Base-by-base conservation (phyloP, 2,888 invertebrate species). In the Temnothorax rugatulus region DNA sequence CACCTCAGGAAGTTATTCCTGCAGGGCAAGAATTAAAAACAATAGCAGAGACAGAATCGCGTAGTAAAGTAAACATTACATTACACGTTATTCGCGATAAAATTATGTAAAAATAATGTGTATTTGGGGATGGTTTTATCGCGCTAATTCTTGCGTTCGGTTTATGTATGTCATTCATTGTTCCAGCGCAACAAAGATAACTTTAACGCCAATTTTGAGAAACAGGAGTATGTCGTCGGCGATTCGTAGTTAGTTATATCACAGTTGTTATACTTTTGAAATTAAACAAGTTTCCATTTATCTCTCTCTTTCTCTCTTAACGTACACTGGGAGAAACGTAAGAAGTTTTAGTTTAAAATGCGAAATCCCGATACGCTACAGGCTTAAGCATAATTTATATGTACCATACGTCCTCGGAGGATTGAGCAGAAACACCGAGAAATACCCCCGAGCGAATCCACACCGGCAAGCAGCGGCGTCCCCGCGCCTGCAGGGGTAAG, bases 401-500 rank as follows among this genome's bases (percentile, higher is more conserved):
- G 57, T 64, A 68, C 61, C 82, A 82, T 64, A 73, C 63, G 74
- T 89, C 84, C 81, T 86, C 34, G 38, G 69, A 69, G 82, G 57
- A 84, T 74, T 63, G 66, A 77, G 74, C 61, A 29, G 73, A 50
- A 85, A 83, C 52, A 50, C 50, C 71, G 77, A 47, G 75, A 69
- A 84, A 86, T 54, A 82, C 82, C 88, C 87, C 59, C 63, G 15
- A 89, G 90, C 85, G 47, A 50, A 86, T 76, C 76, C 63, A 76
- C 84, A 82, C 61, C 63, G 84, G 84, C 79, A 59, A 86, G 85
- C 63, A 73, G 59, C 76, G 61, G 61, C 47, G 47, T 71, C 47
- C 71, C 64, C 79, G 50, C 34, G 34, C 34, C 34, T 7, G 34
- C 47, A 76, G 86, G 86, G 81, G 84, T 82, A 86, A 84, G 82